These are phyloP conservation scores for Eumacrocentrus americanus DNA, from an alignment of 2,888 invertebrate species.

Conservation along the genomic window DNA sequence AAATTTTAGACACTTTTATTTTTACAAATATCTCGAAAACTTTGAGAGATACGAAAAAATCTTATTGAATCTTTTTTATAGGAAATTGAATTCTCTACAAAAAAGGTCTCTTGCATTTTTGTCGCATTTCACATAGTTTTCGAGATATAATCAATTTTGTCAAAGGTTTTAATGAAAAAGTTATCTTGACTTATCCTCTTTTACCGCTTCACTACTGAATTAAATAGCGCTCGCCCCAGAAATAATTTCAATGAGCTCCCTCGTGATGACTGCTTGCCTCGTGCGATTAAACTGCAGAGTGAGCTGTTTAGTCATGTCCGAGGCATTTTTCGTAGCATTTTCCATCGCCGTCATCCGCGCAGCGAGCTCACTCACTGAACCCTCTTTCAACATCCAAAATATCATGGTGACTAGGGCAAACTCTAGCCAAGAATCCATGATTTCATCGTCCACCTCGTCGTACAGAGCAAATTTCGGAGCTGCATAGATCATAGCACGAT, in stretches of 20 bases:
- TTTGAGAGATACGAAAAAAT: too few relatives aligned
- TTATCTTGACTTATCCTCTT: too few relatives aligned
- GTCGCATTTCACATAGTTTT: too few relatives aligned
- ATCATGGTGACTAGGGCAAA: slow-evolving; percentile 92
- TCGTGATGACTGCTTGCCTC: slow-evolving; percentile 92
- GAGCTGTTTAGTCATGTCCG: slow-evolving; percentile 98
- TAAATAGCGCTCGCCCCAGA: slow-evolving; percentile 84
- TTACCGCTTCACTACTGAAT: too few relatives aligned
- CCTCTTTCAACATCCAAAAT: slow-evolving; percentile 96
- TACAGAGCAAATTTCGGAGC: slow-evolving; percentile 88
- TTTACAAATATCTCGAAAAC: too few relatives aligned
- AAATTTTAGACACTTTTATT: too few relatives aligned
- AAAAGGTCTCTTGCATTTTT: too few relatives aligned
- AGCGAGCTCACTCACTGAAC: slow-evolving; percentile 97
- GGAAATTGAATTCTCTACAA: too few relatives aligned
- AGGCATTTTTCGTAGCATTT: slow-evolving; percentile 98
- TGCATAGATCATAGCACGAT: too few relatives aligned
- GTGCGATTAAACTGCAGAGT: slow-evolving; percentile 98
- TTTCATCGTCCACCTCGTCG: slow-evolving; percentile 92
- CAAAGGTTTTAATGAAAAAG: too few relatives aligned
- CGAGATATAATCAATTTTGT: too few relatives aligned
- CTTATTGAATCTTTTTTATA: too few relatives aligned
- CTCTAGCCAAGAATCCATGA: slow-evolving; percentile 92
- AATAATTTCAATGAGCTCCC: slow-evolving; percentile 89
- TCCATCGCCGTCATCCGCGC: slow-evolving; percentile 99